Evolutionary conservation across 2,797 vertebrate species (phyloP).

Genomic region (Microctenopoma steveboyesi): DNA sequence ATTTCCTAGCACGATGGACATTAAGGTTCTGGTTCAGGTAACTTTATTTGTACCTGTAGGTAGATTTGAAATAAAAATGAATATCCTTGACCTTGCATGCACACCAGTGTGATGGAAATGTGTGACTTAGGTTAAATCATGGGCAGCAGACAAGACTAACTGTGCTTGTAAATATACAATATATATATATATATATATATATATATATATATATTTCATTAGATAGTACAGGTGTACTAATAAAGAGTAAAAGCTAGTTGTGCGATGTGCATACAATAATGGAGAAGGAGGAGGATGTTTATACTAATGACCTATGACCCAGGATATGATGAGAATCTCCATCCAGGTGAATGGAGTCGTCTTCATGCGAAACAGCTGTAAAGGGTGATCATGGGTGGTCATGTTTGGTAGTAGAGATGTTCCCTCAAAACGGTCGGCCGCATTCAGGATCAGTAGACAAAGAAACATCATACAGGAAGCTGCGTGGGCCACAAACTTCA

Average conservation of each 20-base stretch:
- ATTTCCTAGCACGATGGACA: conserved; percentile 41
- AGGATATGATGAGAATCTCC: conserved; percentile 96
- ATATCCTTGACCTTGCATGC: conserved; percentile 38
- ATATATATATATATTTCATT: too few relatives aligned
- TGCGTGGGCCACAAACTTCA: conserved; percentile 97
- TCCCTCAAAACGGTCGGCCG: conserved; percentile 94
- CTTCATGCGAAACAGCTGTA: conserved; percentile 95
- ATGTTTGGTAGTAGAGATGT: conserved; percentile 93
- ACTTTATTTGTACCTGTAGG: too few relatives aligned
- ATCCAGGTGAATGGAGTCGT: conserved; percentile 96
- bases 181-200: too few relatives aligned
- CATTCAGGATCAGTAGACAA: conserved; percentile 93
- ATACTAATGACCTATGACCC: conserved; percentile 90
- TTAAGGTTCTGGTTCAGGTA: neutral
- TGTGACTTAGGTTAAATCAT: conserved; percentile 21
- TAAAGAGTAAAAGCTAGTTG: neutral
- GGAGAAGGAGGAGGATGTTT: neutral
- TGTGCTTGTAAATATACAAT: neutral
- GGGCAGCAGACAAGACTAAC: neutral
- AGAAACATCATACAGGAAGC: conserved; percentile 96
- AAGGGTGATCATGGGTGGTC: conserved; percentile 89
- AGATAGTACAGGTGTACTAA: too few relatives aligned
- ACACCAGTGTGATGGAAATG: conserved; percentile 30
- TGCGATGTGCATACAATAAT: neutral
- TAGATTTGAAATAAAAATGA: conserved; percentile 7